A percentile compares a stretch with the other conserved stretches of the same genome.
phyloP scores from a whole-genome alignment of 2,113 vertebrate genomes.

The Pollimyrus isidori region DNA sequence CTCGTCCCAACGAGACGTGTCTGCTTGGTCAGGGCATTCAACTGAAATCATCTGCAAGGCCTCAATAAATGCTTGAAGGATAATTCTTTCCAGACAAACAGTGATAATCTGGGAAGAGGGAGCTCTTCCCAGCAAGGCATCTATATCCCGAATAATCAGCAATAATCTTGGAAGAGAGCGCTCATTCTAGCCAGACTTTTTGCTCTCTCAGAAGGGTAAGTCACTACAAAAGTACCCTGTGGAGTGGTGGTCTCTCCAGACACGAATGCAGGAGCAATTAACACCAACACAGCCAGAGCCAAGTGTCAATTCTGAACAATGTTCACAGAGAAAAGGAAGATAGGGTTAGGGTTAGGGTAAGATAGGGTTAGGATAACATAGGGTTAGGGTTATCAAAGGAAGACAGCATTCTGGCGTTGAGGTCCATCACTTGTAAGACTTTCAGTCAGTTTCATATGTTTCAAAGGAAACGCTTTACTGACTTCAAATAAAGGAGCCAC shows the following conservation, averaged over 20 bases:
- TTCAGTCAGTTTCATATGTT: background rate
- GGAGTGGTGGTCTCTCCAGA: background rate
- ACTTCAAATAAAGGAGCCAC: conserved; percentile 22
- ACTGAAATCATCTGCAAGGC: background rate
- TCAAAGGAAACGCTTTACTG: background rate
- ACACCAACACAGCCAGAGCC: background rate
- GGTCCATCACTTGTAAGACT: conserved; percentile 7
- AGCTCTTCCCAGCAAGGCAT: background rate
- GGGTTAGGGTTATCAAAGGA: background rate
- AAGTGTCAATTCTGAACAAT: background rate
- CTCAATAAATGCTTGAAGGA: background rate
- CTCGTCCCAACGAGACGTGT: background rate
- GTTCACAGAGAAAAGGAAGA: background rate
- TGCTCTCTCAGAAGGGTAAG: background rate
- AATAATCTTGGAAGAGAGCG: background rate
- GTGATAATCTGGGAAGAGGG: background rate
- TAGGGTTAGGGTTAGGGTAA: background rate
- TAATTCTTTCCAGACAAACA: background rate
- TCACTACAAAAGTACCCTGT: background rate
- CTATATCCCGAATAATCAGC: background rate
- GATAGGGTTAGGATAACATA: no score
- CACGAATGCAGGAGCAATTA: background rate
- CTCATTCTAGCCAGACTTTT: background rate
- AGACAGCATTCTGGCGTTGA: conserved; percentile 29
- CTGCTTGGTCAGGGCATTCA: background rate